A percentile compares a stretch with the other conserved stretches of the same genome.
phyloP scores from a whole-genome alignment of 2,113 vertebrate genomes.

The Electrona antarctica region DNA sequence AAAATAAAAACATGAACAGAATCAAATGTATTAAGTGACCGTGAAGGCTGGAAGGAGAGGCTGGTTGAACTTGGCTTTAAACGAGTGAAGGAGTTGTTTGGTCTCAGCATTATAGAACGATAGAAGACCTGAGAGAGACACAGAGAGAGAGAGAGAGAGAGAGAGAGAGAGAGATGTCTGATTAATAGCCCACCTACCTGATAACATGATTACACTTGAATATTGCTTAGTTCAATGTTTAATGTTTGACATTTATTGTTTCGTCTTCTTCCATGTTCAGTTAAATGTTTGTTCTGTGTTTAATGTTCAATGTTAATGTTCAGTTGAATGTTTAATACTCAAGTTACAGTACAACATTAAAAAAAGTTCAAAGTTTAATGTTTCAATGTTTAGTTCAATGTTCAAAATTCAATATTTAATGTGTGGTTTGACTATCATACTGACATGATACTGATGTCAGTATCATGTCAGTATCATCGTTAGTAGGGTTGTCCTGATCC shows the following conservation, averaged over 20 bases:
- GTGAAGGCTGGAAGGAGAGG: slow-evolving; percentile 92
- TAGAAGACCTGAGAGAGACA: slow-evolving; percentile 84
- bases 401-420: too few relatives aligned
- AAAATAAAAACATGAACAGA: neutral
- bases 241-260: neutral
- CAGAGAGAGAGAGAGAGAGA: slow-evolving; percentile 1
- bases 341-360: too few relatives aligned
- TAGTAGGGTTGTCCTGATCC: too few relatives aligned
- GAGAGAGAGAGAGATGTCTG: neutral
- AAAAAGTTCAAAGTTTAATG: too few relatives aligned
- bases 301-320: neutral
- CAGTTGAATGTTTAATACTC: neutral
- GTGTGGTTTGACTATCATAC: too few relatives aligned
- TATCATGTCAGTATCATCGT: too few relatives aligned
- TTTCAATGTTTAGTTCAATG: too few relatives aligned
- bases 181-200: neutral
- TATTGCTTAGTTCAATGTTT: neutral
- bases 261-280: neutral
- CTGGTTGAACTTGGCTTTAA: slow-evolving; percentile 91
- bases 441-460: too few relatives aligned
- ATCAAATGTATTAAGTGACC: slow-evolving; percentile 77
- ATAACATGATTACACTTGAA: neutral
- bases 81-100: slow-evolving; percentile 87
- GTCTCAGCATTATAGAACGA: slow-evolving; percentile 88
- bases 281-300: too few relatives aligned